Base-by-base conservation (phyloP, 2,113 vertebrate species). In the Synodontis membranacea region DNA sequence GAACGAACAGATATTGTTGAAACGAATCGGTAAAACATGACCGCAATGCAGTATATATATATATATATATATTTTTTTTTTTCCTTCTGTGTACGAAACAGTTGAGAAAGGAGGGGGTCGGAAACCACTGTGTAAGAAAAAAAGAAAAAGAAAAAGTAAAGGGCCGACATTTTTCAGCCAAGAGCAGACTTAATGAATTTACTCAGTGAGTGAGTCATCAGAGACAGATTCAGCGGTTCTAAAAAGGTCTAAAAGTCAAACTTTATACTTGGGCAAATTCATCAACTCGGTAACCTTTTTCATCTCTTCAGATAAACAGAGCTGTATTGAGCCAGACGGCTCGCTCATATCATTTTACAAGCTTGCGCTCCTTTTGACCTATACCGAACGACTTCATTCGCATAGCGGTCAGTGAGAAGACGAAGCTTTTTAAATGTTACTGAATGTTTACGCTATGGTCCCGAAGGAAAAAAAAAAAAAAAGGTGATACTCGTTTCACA, bases 91-190 rank as follows among this genome's bases (percentile, higher is more conserved):
- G n/a, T n/a, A n/a, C n/a, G n/a, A n/a, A 58, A 25, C 56, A 19
- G 21, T 31, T 31, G 12, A 64, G n/a, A 64, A 31, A 31, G 34
- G 19, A 37, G 84, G 37, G 79, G 83, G 54, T 66, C 90, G 90
- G 21, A 85, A 70, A 81, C 84, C 82, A 84, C 37, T 50, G 62
- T 80, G 31, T 34, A 39, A 68, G 17, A 9, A 44, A 25, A 66
- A 34, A 62, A 31, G 5, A 31, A 34, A 74, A 75, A 42, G 9
- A 11, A 11, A 66, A 80, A 75, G 72, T 42, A 64, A 12, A 84
- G 31, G 19, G 48, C n/a, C 12, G 15, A 75, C 62, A 80, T 54
- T 81, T 81, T 84, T 86, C 82, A 82, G 56, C 80, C 60, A 39
- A 42, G 31, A 62, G 34, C 42, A 83, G 25, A n/a, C 23, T 64